phyloP scores from a whole-genome alignment of 2,797 vertebrate species.

The Sciaenops ocellatus region DNA sequence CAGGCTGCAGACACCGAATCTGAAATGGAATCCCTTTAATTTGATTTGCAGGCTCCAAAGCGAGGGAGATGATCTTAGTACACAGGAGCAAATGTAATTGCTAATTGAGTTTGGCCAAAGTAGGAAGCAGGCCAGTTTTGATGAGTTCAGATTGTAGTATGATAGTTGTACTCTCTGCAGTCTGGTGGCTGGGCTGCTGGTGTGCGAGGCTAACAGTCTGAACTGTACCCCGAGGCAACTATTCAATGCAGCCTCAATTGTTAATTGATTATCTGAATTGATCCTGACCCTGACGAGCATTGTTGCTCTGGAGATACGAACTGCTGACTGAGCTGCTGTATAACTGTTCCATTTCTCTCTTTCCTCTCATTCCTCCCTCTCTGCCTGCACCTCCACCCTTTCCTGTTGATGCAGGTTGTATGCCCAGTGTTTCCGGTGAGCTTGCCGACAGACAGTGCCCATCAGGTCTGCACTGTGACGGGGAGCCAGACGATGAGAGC shows the following conservation, averaged over 20 bases:
- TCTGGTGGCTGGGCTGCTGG: not conserved
- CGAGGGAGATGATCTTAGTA: slow-evolving; percentile 47
- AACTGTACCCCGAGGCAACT: too few species aligned
- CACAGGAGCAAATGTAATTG: slow-evolving; percentile 56
- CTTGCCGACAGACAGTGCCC: slow-evolving; percentile 54
- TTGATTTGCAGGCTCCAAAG: slow-evolving; percentile 69
- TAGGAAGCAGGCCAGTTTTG: slow-evolving; percentile 37
- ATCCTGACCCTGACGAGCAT: not conserved
- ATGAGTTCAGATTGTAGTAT: slow-evolving; percentile 29
- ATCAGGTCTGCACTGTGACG: slow-evolving; percentile 56
- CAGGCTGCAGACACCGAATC: slow-evolving; percentile 56
- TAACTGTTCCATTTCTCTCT: slow-evolving; percentile 4
- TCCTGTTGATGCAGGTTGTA: slow-evolving; percentile 64
- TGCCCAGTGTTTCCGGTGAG: slow-evolving; percentile 52
- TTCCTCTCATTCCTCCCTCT: not conserved
- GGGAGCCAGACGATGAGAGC: slow-evolving; percentile 74
- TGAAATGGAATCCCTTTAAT: slow-evolving; percentile 78
- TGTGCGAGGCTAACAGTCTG: not conserved
- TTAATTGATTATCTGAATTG: slow-evolving; percentile 51
- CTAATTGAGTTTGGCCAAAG: slow-evolving; percentile 66
- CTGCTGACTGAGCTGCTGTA: slow-evolving; percentile 1
- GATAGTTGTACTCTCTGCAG: slow-evolving; percentile 27
- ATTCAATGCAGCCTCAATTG: not conserved
- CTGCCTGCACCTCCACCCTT: not conserved
- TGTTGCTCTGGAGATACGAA: slow-evolving; percentile 22